Percentiles rank a stretch among this genome's conserved stretches.
Conservation (phyloP, 2,113 vertebrate species). For the Panthera leo region DNA sequence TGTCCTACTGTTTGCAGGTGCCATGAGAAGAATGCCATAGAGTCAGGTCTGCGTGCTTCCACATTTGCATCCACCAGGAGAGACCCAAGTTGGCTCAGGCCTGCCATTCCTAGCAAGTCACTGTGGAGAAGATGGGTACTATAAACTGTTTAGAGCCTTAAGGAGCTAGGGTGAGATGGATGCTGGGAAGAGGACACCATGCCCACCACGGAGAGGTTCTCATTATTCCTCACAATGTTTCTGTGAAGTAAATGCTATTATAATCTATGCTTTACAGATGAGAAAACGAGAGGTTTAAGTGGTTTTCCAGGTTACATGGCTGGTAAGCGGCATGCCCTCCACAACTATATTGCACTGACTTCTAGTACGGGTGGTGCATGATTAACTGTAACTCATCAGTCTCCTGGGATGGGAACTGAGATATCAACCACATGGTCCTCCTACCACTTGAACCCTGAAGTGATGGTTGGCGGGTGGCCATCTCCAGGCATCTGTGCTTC, state of each 20-base stretch:
- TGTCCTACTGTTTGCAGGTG: not conserved
- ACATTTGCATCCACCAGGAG: not conserved
- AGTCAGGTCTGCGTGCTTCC: not conserved
- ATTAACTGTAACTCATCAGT: not conserved
- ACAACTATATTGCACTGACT: not conserved
- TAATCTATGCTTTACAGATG: not conserved
- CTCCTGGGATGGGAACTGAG: not conserved
- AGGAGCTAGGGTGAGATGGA: not conserved
- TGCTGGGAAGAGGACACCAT: not conserved
- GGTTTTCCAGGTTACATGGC: not conserved
- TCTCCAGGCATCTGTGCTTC: rapidly evolving
- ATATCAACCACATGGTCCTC: not conserved
- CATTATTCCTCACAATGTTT: not conserved
- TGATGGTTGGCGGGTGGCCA: rapidly evolving
- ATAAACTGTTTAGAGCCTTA: not conserved
- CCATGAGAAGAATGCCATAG: not conserved
- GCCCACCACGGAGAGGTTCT: not conserved
- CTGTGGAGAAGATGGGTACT: not conserved
- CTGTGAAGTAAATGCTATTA: not conserved
- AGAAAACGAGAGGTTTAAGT: not conserved
- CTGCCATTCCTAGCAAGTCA: not conserved
- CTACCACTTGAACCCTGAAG: not conserved
- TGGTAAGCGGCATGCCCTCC: not conserved
- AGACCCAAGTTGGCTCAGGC: not conserved
- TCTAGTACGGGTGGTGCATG: not conserved